These are phyloP conservation scores for Tethea ocularis DNA, from an alignment of 2,888 invertebrate species.

Conservation along the genomic window DNA sequence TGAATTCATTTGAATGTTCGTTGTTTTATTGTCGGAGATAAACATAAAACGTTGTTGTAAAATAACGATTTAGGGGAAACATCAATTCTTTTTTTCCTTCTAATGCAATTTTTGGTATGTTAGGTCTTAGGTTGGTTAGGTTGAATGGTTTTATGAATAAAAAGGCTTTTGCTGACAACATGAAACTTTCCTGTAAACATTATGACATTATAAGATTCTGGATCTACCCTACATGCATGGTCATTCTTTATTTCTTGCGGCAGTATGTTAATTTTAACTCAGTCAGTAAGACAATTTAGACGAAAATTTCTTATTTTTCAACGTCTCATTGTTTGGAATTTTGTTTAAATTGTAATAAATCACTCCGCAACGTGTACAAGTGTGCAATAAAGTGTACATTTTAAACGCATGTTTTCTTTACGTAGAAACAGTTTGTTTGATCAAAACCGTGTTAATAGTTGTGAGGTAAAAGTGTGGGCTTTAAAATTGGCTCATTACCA, in stretches of 20 bases:
- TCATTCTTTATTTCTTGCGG: too few species aligned
- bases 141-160: too few species aligned
- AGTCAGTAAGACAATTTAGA: too few species aligned
- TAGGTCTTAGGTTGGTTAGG: too few species aligned
- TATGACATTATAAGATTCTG: too few species aligned
- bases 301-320: not conserved
- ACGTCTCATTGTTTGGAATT: not conserved
- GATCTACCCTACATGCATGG: too few species aligned
- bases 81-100: not conserved
- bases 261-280: too few species aligned
- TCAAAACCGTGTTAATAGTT: slow-evolving; percentile 45
- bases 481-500: slow-evolving; percentile 60
- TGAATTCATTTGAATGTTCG: slow-evolving; percentile 40
- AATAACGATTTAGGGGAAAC: not conserved
- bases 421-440: slow-evolving; percentile 42
- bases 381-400: slow-evolving; percentile 20
- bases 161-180: too few species aligned
- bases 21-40: slow-evolving; percentile 45
- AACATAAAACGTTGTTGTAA: not conserved
- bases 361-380: not conserved
- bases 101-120: not conserved
- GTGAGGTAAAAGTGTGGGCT: slow-evolving; percentile 42
- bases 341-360: not conserved
- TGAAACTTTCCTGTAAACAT: too few species aligned
- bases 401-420: slow-evolving; percentile 15